These are phyloP conservation scores for Philopedon plagiatum DNA, from an alignment of 2,888 invertebrate genomes.

Conservation along the genomic window DNA sequence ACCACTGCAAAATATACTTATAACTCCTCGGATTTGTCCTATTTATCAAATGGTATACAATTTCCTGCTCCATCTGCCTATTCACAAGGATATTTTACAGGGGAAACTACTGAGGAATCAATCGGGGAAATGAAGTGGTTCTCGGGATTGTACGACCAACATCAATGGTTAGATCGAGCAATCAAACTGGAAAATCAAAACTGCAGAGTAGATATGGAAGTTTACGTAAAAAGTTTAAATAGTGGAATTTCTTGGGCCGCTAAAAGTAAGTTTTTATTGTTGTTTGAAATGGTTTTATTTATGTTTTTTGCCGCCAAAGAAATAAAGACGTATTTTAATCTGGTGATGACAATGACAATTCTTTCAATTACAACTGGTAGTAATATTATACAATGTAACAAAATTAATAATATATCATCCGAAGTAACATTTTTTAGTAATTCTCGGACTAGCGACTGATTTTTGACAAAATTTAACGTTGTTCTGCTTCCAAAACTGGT, in stretches of 20 bases:
- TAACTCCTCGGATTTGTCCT: slow-evolving; percentile 67
- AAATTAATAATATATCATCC: too few species aligned
- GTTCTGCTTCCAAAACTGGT: too few species aligned
- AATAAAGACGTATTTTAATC: too few species aligned
- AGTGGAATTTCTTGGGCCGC: slow-evolving; percentile 82
- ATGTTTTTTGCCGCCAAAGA: too few species aligned
- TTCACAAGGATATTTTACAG: slow-evolving; percentile 54
- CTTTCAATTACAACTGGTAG: too few species aligned
- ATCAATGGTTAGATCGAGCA: slow-evolving; percentile 69
- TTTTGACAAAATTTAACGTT: too few species aligned
- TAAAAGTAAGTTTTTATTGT: slow-evolving; percentile 77
- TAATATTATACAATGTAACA: too few species aligned
- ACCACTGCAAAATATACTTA: slow-evolving; percentile 59
- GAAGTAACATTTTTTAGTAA: too few species aligned
- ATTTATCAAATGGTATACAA: slow-evolving; percentile 66
- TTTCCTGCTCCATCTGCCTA: slow-evolving; percentile 60
- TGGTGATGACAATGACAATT: too few species aligned
- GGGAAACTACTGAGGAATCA: slow-evolving; percentile 54
- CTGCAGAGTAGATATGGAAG: slow-evolving; percentile 73
- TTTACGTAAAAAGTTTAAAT: slow-evolving; percentile 73
- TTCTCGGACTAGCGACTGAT: too few species aligned
- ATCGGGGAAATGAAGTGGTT: slow-evolving; percentile 77
- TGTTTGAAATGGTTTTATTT: background rate
- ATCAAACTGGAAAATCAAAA: slow-evolving; percentile 54
- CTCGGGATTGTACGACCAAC: slow-evolving; percentile 77